A percentile compares a stretch with the other conserved stretches of the same genome.
phyloP scores from a whole-genome alignment of 2,113 vertebrate species.

The Vimba vimba region DNA sequence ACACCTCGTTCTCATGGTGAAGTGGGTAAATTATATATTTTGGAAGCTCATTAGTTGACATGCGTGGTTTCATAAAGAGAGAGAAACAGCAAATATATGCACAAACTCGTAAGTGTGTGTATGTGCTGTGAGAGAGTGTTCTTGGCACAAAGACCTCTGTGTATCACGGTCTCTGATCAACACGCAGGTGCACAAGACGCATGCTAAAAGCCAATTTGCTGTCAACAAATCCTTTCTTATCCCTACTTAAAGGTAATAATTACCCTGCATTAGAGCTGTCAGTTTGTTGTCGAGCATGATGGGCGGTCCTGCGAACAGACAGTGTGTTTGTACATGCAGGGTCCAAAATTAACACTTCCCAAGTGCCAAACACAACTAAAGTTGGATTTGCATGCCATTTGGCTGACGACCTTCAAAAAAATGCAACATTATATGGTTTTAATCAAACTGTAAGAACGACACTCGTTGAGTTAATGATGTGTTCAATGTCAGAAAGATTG shows the following conservation, averaged over 20 bases:
- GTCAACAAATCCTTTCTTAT: constrained; percentile 73
- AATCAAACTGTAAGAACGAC: neutral
- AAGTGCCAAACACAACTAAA: neutral
- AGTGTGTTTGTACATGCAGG: constrained; percentile 18
- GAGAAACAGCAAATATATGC: constrained; percentile 36
- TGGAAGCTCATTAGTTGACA: constrained; percentile 66
- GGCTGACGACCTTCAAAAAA: neutral
- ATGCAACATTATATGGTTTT: constrained; percentile 11
- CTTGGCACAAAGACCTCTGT: constrained; percentile 42
- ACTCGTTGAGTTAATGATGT: neutral
- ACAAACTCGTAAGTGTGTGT: constrained; percentile 31
- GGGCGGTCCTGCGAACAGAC: constrained; percentile 26
- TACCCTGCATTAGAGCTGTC: constrained; percentile 59
- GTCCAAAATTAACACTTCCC: neutral
- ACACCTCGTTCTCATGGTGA: constrained; percentile 55
- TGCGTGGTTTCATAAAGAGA: constrained; percentile 54
- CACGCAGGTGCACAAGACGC: constrained; percentile 65
- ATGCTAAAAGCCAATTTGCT: constrained; percentile 68
- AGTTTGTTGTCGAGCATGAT: constrained; percentile 57
- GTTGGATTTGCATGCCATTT: neutral
- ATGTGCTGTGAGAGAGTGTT: constrained; percentile 20
- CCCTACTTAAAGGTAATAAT: constrained; percentile 72
- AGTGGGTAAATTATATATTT: constrained; percentile 57
- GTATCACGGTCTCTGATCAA: constrained; percentile 65
- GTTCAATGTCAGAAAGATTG: neutral